Base-by-base conservation (phyloP, 1,140 invertebrate genomes). In the Bursaphelenchus mucronatus region DNA sequence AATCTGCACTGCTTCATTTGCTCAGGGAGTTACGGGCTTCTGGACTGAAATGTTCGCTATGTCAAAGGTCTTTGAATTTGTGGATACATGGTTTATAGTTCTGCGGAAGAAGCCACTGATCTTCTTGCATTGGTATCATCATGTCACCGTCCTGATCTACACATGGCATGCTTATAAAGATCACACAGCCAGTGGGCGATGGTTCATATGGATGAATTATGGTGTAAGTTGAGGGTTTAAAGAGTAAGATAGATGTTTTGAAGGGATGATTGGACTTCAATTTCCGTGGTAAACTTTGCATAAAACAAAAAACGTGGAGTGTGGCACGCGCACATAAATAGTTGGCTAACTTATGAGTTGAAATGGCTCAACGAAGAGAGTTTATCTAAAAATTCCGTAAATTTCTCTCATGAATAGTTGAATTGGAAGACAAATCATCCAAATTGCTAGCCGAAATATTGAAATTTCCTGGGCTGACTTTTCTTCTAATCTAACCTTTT, bases 181-280 rank as follows among this genome's bases (percentile, higher is more conserved):
- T 82, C 93, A 94, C 84, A 94, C 92, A 11, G 89, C 93, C 15
- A 90, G 91, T 9, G 94, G 91, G 45, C 86, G 92, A 52, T 98
- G 94, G 94, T 98, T 95, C 83, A 90, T 97, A 77, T 90, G 92
- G n/a, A 97, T 98, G 91, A 98, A 98, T 83, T 98, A 94, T 82
- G 89, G 88, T 72, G 92, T 97, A 21, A 17, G 17, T n/a, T n/a
- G 93, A 97, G 84, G 47, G 6, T 30, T 3, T 30, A 30, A 30
- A 30, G 30, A 30, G 30, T n/a, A 68, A 69, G 21, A 45, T 68
- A 11, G 71, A 72, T 44, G 71, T 69, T 69, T 65, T 47, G 17
- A 50, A 30, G 21, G 21, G 13, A 21, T 13, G 17, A 46, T 1
- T n/a, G 5, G 5, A 30, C 30, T 30, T 30, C 2, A 30, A 30